phyloP scores from a whole-genome alignment of 2,113 vertebrate genomes.

The Odocoileus virginianus region DNA sequence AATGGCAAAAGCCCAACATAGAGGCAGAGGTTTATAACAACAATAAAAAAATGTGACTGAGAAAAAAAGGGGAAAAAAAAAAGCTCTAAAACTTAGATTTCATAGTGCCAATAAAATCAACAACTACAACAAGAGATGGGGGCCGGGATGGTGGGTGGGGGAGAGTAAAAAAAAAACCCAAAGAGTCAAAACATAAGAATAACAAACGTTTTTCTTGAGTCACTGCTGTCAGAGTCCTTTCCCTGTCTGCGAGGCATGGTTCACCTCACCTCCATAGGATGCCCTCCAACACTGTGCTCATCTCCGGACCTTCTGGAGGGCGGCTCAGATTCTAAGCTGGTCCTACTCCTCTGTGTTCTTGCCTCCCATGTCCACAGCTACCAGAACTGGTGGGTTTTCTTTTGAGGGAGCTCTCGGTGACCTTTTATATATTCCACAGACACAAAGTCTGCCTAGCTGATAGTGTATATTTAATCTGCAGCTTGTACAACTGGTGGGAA shows the following conservation, averaged over 20 bases:
- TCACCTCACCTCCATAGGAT: background rate
- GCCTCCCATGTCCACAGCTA: background rate
- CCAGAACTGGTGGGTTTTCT: background rate
- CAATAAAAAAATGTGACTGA: background rate
- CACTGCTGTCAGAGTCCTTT: background rate
- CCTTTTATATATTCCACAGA: background rate
- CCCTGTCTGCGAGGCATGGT: background rate
- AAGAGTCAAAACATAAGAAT: background rate
- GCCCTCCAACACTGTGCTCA: background rate
- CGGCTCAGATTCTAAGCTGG: background rate
- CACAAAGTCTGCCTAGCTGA: background rate
- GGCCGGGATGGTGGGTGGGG: fast-evolving
- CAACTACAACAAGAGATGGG: background rate
- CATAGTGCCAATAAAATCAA: background rate
- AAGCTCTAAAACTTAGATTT: background rate
- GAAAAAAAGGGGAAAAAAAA: background rate
- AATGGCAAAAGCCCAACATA: background rate
- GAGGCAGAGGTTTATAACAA: background rate
- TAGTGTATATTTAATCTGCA: background rate
- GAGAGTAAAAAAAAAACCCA: background rate
- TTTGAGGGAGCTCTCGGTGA: background rate
- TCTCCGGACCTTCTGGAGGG: background rate
- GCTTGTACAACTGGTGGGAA: background rate
- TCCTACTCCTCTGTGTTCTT: background rate
- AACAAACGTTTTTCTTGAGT: background rate